Evolutionary conservation across 1,140 invertebrate genomes (phyloP).

Genomic region (Coenobita brevimanus): DNA sequence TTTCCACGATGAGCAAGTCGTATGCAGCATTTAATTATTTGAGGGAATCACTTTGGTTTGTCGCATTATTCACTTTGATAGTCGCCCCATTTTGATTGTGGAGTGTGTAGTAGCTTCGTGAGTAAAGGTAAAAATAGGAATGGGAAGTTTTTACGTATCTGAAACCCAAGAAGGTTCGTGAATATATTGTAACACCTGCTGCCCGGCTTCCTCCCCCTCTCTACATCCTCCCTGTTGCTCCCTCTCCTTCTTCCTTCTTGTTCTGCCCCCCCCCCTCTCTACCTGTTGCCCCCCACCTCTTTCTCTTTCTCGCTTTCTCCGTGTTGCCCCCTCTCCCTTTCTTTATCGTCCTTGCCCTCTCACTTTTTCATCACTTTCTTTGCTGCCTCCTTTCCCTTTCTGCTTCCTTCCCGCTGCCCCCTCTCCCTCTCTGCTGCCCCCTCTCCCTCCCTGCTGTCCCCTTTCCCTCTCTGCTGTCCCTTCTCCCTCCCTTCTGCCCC

Average conservation of each 20-base stretch:
- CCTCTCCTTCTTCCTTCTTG: background rate
- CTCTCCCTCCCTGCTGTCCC: background rate
- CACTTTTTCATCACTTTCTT: background rate
- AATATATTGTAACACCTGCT: background rate
- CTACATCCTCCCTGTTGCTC: background rate
- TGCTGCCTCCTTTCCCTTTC: background rate
- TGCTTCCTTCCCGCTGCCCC: background rate
- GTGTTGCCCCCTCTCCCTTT: background rate
- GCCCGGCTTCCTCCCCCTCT: background rate
- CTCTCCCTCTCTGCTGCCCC: background rate
- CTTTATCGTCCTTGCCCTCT: background rate
- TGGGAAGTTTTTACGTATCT: too few species aligned
- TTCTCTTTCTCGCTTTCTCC: background rate
- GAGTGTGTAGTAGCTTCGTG: too few species aligned
- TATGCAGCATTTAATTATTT: too few species aligned
- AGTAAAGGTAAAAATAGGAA: too few species aligned
- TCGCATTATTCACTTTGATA: too few species aligned
- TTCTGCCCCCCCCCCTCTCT: background rate
- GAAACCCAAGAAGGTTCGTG: too few species aligned
- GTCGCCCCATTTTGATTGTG: too few species aligned
- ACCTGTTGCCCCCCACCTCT: background rate
- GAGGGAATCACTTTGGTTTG: too few species aligned
- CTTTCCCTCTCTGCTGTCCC: background rate
- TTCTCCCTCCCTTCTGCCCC: background rate
- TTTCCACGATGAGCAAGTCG: too few species aligned